phyloP scores from a whole-genome alignment of 2,888 invertebrate species.

The Drosophila anomalipes region DNA sequence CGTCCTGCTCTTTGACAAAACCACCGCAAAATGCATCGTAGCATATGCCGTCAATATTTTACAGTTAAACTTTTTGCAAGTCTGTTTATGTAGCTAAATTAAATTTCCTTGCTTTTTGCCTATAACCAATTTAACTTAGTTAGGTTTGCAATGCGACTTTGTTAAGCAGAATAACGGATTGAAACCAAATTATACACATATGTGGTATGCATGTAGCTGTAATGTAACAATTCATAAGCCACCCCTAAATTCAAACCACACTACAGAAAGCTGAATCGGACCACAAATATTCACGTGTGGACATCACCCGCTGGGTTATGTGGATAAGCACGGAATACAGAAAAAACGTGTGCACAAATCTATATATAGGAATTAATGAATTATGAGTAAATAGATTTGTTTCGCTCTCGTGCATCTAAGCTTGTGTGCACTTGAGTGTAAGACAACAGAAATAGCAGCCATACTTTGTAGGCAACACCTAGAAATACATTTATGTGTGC shows the following conservation, averaged over 20 bases:
- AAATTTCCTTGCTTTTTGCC: constrained; percentile 34
- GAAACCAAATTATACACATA: not conserved
- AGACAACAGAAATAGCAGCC: constrained; percentile 65
- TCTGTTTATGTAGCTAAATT: constrained; percentile 46
- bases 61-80: constrained; percentile 31
- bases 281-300: constrained; percentile 28
- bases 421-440: constrained; percentile 67
- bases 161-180: not conserved
- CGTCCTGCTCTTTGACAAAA: constrained; percentile 31
- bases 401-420: constrained; percentile 70
- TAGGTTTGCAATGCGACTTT: not conserved
- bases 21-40: constrained; percentile 47
- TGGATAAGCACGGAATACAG: constrained; percentile 29
- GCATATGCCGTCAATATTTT: constrained; percentile 45
- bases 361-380: constrained; percentile 80
- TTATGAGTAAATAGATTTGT: constrained; percentile 82
- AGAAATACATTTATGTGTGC: constrained; percentile 43
- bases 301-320: constrained; percentile 32
- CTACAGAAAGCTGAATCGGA: not conserved
- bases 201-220: not conserved
- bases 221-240: not conserved
- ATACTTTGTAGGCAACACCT: constrained; percentile 26
- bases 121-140: constrained; percentile 4
- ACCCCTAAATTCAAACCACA: constrained; percentile 5
- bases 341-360: constrained; percentile 55